Conservation (phyloP, 2,797 vertebrate species). For the Lepidocolaptes lacrymiger region DNA sequence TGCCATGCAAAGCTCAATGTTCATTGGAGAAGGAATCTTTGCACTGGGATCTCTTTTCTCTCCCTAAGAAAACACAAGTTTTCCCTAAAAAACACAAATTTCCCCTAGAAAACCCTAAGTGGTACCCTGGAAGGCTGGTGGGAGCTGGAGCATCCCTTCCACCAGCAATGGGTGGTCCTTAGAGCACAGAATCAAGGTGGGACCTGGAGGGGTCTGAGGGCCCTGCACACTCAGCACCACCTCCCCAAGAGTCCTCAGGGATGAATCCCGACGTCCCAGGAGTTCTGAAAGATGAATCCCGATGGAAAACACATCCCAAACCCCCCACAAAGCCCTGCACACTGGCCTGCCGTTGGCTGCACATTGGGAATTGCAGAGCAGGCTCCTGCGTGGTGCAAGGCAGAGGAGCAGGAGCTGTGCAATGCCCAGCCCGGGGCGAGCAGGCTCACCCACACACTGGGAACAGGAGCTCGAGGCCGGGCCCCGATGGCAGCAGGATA, state of each 20-base stretch:
- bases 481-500: constrained; percentile 29
- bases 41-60: background rate
- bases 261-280: rapidly evolving
- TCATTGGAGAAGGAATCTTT: rapidly evolving
- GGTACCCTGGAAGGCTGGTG: rapidly evolving
- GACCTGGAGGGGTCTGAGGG: rapidly evolving
- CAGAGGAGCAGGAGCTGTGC: background rate
- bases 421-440: constrained; percentile 1
- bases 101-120: too few species aligned
- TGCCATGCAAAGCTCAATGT: rapidly evolving
- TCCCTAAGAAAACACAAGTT: background rate
- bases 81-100: too few species aligned
- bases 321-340: rapidly evolving
- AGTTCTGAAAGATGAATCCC: background rate
- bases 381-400: background rate
- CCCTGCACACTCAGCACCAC: background rate
- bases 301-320: rapidly evolving
- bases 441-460: background rate
- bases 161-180: rapidly evolving
- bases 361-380: background rate
- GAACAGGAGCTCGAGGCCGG: background rate
- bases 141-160: background rate
- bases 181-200: rapidly evolving
- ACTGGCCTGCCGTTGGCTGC: rapidly evolving
- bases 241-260: rapidly evolving